Percentiles rank a stretch among this genome's conserved stretches.
phyloP scores from a whole-genome alignment of 2,113 vertebrate genomes.

The Noctilio leporinus region DNA sequence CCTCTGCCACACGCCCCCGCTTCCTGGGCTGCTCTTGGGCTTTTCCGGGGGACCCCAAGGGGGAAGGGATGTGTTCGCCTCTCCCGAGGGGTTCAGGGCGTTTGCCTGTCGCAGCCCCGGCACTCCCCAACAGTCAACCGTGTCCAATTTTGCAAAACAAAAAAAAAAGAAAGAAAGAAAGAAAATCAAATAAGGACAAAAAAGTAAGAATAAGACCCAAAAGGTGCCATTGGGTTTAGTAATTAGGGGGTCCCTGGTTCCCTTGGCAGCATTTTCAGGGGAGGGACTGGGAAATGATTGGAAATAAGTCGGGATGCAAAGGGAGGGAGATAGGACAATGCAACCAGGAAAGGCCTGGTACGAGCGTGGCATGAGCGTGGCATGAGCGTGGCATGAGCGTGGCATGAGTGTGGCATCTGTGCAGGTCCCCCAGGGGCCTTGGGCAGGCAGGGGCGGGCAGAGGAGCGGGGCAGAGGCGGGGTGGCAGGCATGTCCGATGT shows the following conservation, averaged over 20 bases:
- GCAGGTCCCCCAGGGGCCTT: background rate
- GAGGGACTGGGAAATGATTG: background rate
- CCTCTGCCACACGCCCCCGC: background rate
- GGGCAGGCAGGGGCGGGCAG: background rate
- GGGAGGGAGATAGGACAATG: background rate
- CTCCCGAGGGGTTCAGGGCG: background rate
- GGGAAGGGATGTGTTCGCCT: background rate
- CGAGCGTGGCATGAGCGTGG: background rate
- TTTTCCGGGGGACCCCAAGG: background rate
- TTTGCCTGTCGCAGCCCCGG: background rate
- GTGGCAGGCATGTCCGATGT: background rate
- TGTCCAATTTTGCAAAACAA: background rate
- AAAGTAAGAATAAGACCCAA: background rate
- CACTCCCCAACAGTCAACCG: background rate
- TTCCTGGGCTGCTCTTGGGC: background rate
- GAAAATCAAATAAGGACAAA: background rate
- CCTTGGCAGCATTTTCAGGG: background rate
- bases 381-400: background rate
- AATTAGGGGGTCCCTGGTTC: background rate
- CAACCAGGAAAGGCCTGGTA: background rate
- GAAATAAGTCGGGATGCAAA: too few relatives aligned
- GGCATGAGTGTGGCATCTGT: background rate
- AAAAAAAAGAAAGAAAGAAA: background rate
- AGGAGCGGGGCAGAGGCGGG: background rate
- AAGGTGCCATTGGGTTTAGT: background rate